phyloP scores from a whole-genome alignment of 2,113 vertebrate genomes.

The Chloroceryle aenea region DNA sequence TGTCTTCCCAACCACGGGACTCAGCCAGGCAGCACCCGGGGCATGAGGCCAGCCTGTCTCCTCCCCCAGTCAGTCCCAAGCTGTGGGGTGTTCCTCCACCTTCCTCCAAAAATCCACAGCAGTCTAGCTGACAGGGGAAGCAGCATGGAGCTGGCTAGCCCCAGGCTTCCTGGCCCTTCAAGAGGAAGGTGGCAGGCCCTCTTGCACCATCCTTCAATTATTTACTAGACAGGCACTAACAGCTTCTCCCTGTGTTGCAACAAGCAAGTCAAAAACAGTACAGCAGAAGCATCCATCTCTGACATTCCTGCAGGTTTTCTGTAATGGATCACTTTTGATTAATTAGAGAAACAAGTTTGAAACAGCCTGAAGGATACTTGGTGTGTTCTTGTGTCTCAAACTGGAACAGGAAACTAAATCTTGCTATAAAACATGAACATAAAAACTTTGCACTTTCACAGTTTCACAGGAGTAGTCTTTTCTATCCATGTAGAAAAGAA shows the following conservation, averaged over 20 bases:
- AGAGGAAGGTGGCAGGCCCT: slow-evolving; percentile 20
- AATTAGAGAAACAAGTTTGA: slow-evolving; percentile 67
- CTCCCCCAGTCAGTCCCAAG: not conserved
- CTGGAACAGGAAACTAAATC: not conserved
- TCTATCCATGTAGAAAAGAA: not conserved
- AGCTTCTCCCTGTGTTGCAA: slow-evolving; percentile 69
- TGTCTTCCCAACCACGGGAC: rapidly evolving
- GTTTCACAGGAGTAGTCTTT: not conserved
- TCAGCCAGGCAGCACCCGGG: not conserved
- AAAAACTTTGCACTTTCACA: not conserved
- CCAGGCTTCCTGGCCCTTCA: slow-evolving; percentile 44
- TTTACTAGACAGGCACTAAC: slow-evolving; percentile 67
- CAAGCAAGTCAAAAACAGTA: slow-evolving; percentile 55
- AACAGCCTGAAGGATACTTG: slow-evolving; percentile 52
- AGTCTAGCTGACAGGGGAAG: not conserved
- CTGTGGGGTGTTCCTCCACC: not conserved
- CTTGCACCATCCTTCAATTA: slow-evolving; percentile 65
- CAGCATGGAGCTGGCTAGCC: not conserved
- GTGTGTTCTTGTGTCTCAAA: slow-evolving; percentile 19
- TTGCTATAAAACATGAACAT: not conserved
- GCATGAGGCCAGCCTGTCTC: not conserved
- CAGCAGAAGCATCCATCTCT: slow-evolving; percentile 65
- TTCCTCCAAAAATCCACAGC: not conserved
- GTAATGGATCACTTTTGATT: slow-evolving; percentile 69
- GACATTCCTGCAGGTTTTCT: slow-evolving; percentile 70